phyloP scores from a whole-genome alignment of 2,797 vertebrate genomes.

The Gymnoscopelus microlampas region DNA sequence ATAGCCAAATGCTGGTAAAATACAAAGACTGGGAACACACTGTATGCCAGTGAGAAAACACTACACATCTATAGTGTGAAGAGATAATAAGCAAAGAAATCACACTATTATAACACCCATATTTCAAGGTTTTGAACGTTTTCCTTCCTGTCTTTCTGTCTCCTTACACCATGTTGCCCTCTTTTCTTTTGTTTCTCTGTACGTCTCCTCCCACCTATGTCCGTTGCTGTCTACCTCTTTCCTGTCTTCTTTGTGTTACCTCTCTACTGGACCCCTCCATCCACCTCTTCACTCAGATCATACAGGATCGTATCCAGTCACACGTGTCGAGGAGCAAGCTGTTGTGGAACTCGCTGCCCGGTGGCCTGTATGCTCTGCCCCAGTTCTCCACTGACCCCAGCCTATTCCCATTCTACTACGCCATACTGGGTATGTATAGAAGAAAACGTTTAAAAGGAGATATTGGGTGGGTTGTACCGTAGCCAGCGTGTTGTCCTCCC shows the following conservation, averaged over 20 bases:
- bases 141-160: background rate
- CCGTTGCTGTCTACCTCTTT: background rate
- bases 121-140: no score
- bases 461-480: no score
- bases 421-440: conserved; percentile 77
- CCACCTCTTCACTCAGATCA: conserved; percentile 68
- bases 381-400: conserved; percentile 81
- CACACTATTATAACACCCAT: no score
- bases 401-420: conserved; percentile 84
- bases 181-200: background rate
- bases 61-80: no score
- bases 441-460: no score
- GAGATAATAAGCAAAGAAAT: no score
- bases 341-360: conserved; percentile 84
- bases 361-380: conserved; percentile 82
- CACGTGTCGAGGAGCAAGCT: conserved; percentile 79
- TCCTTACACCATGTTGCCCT: background rate
- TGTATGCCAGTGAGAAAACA: no score
- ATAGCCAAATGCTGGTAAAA: no score
- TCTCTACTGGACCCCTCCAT: background rate
- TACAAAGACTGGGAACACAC: no score
- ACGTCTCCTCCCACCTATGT: background rate
- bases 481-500: background rate
- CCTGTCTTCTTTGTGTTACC: background rate
- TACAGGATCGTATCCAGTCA: conserved; percentile 80